These are phyloP conservation scores for Megaleporinus macrocephalus DNA, from an alignment of 2,113 vertebrate species.

Conservation along the genomic window DNA sequence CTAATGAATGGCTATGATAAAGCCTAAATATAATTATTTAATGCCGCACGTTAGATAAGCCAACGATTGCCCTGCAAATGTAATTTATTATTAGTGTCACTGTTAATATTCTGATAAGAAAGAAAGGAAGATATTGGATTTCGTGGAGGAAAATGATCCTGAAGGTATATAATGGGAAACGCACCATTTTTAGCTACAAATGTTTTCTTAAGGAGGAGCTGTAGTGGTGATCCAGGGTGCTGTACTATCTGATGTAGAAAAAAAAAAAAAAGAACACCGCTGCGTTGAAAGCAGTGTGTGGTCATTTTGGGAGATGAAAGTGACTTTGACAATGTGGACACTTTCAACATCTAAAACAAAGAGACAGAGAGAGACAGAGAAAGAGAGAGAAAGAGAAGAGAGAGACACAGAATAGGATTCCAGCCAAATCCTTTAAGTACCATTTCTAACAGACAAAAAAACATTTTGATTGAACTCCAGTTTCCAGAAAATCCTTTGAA, in stretches of 20 bases:
- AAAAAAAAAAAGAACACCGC: slow-evolving; percentile 26
- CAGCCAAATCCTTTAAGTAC: background rate
- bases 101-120: slow-evolving; percentile 10
- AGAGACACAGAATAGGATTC: too few relatives aligned
- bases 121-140: too few relatives aligned
- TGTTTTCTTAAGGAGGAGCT: background rate
- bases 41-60: background rate
- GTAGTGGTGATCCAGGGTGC: slow-evolving; percentile 21
- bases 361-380: too few relatives aligned
- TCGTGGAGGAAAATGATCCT: background rate
- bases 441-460: background rate
- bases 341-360: background rate
- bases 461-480: background rate
- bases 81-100: background rate
- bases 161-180: slow-evolving; percentile 1
- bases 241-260: slow-evolving; percentile 12
- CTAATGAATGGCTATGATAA: background rate
- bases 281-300: slow-evolving; percentile 31
- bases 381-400: too few relatives aligned
- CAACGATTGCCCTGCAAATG: background rate
- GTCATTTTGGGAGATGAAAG: slow-evolving; percentile 23
- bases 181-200: background rate
- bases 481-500: background rate
- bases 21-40: background rate
- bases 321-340: slow-evolving; percentile 23